phyloP scores from a whole-genome alignment of 1,140 invertebrate genomes.

The Brachystomella parvula region DNA sequence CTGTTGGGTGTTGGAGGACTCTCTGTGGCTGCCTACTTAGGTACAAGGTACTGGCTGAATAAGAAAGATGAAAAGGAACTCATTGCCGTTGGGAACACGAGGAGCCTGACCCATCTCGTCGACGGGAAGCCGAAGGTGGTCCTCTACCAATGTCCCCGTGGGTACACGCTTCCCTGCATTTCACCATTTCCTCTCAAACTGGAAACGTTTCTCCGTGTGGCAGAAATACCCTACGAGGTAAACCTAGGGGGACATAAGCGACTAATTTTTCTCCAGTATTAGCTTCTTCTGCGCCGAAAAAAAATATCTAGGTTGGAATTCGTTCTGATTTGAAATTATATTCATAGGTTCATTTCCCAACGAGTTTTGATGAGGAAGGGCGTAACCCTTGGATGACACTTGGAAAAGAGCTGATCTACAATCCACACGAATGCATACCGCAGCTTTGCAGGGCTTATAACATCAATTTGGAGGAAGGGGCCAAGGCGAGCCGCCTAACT shows the following conservation, averaged over 20 bases:
- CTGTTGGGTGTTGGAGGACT: neutral
- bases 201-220: constrained; percentile 37
- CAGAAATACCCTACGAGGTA: constrained; percentile 37
- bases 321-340: neutral
- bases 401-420: constrained; percentile 40
- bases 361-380: neutral
- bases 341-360: neutral
- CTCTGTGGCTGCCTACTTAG: neutral
- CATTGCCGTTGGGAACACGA: neutral
- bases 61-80: neutral
- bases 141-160: neutral
- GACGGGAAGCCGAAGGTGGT: neutral
- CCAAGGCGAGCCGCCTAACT: constrained; percentile 37
- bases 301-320: neutral
- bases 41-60: neutral
- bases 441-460: constrained; percentile 39
- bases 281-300: too few relatives aligned
- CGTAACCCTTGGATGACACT: constrained; percentile 42
- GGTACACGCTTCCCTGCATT: constrained; percentile 4
- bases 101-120: neutral
- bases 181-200: constrained; percentile 36
- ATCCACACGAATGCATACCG: constrained; percentile 43
- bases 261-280: too few relatives aligned
- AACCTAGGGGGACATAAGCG: too few relatives aligned
- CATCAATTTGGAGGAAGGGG: constrained; percentile 38